A percentile compares a stretch with the other conserved stretches of the same genome.
These are phyloP conservation scores for Agriopis leucophaearia DNA, from an alignment of 2,888 invertebrate species.

Conservation along the genomic window DNA sequence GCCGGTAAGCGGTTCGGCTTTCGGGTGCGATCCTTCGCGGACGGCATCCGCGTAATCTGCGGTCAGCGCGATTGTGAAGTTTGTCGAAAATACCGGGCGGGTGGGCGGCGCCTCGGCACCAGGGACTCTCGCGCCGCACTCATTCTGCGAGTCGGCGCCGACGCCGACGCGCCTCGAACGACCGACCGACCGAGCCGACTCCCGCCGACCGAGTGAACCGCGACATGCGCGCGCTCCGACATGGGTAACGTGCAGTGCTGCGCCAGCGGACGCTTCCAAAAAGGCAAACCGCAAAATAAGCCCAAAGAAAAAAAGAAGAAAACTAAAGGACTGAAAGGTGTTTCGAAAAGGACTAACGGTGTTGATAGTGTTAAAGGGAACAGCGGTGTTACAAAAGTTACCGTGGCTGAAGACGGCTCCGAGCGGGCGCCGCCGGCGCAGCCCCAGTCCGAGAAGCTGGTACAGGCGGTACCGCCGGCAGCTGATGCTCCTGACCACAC, in stretches of 20 bases:
- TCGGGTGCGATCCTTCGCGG: conserved; percentile 85
- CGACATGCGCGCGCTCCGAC: conserved; percentile 82
- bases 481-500: conserved; percentile 50
- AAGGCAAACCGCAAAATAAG: conserved; percentile 74
- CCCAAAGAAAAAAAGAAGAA: conserved; percentile 71
- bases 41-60: conserved; percentile 84
- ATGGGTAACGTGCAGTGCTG: conserved; percentile 87
- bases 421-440: conserved; percentile 70
- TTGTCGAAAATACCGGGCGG: conserved; percentile 80
- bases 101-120: conserved; percentile 76
- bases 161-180: conserved; percentile 85
- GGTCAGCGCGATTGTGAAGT: conserved; percentile 79
- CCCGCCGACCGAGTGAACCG: conserved; percentile 77
- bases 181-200: conserved; percentile 82
- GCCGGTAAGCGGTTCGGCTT: conserved; percentile 81
- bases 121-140: conserved; percentile 70
- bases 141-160: conserved; percentile 84
- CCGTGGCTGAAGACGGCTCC: conserved; percentile 74
- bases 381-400: conserved; percentile 69
- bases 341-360: conserved; percentile 74
- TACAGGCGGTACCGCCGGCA: conserved; percentile 60
- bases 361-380: conserved; percentile 70
- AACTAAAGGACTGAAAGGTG: conserved; percentile 60
- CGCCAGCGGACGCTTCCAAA: conserved; percentile 80
- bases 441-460: conserved; percentile 65